Base-by-base conservation (phyloP, 2,797 vertebrate genomes). In the Gorsachius magnificus region DNA sequence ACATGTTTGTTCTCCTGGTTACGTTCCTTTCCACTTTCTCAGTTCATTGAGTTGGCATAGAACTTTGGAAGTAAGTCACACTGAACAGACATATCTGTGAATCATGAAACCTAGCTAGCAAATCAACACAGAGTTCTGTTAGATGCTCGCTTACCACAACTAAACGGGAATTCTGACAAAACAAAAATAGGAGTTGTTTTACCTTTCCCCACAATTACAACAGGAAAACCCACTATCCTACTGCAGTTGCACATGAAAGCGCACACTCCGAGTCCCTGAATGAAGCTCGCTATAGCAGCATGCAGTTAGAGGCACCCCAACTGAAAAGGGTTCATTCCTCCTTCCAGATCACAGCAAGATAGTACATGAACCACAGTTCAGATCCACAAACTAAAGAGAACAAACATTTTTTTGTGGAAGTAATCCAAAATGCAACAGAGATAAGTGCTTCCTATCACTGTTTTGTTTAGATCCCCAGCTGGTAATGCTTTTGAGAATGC, bases 191-290 rank as follows among this genome's bases (percentile, higher is more conserved):
- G 20, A 31, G 33, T 2, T 5, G 16, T 61, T 82, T 21, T 3
- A 45, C 53, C 12, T 70, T 61, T 75, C 26, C 58, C 51, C 41
- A 58, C 14, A 36, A 21, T 3, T 22, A 26, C 36, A 46, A 36
- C 38, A 50, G 29, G 41, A 64, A 89, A 76, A 35, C 25, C 28
- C 24, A 11, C 35, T 19, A 29, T 35, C 29, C 58, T 35, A 18
- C 35, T 60, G 25, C 5, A 45, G 87, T 22, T 28, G 46, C 35
- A 38, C 28, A 31, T 11, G 3, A 7, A 53, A 45, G 26, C 3
- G 1, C 31, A 14, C 18, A 9, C 36, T 31, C 20, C 2, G 21
- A 18, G 4, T 4, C 36, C 2, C 0, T 1, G 9, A 72, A 11
- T 2, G n/a, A 26, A 45, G 29, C 66, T 79, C 58, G 4, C 33